phyloP scores from a whole-genome alignment of 1,140 invertebrate species.

The Drosophila orosa region DNA sequence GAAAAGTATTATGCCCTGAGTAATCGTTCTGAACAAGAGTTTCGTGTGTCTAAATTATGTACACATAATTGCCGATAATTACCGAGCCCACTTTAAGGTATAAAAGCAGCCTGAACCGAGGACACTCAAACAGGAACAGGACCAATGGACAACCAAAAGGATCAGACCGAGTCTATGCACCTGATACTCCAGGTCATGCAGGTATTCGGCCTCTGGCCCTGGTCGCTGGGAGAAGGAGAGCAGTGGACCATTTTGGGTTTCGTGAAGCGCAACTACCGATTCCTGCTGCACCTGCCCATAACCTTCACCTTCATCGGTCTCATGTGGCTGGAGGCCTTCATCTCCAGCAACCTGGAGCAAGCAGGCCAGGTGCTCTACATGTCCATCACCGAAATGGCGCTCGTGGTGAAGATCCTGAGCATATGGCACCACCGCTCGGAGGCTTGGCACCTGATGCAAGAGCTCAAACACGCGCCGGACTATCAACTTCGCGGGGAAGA shows the following conservation, averaged over 20 bases:
- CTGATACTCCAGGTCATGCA: constrained; percentile 57
- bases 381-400: constrained; percentile 68
- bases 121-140: neutral
- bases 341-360: constrained; percentile 62
- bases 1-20: neutral
- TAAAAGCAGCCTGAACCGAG: constrained; percentile 23
- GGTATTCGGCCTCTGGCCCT: constrained; percentile 69
- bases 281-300: constrained; percentile 64
- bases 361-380: constrained; percentile 74
- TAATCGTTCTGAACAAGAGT: neutral
- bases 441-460: constrained; percentile 56
- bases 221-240: constrained; percentile 5
- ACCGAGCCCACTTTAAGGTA: constrained; percentile 7
- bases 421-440: constrained; percentile 51
- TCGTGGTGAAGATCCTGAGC: constrained; percentile 69
- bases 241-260: constrained; percentile 16
- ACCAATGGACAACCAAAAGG: constrained; percentile 36
- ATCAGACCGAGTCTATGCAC: constrained; percentile 48
- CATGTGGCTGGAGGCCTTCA: constrained; percentile 75
- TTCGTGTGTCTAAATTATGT: constrained; percentile 54
- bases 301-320: constrained; percentile 69
- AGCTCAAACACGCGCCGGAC: constrained; percentile 19
- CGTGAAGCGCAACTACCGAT: constrained; percentile 42
- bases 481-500: constrained; percentile 32
- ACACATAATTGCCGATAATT: constrained; percentile 63